Evolutionary conservation across 2,888 invertebrate genomes (phyloP).

Genomic region (Machimus atricapillus): DNA sequence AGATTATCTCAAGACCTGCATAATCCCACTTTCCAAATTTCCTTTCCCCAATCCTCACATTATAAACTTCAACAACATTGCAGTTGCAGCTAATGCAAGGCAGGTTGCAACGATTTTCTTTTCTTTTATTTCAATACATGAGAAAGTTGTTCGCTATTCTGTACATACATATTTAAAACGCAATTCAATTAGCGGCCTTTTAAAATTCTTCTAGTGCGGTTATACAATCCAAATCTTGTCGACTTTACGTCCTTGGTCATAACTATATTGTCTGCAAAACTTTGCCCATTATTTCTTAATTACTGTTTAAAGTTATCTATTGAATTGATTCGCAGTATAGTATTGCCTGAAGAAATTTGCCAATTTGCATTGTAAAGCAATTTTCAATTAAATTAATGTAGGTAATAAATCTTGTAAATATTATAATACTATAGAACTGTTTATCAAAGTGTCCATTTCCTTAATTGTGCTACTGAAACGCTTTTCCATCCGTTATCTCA

Average conservation of each 20-base stretch:
- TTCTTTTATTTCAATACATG: background rate
- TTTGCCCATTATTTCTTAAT: background rate
- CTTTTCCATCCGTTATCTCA: background rate
- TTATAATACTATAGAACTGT: too few relatives aligned
- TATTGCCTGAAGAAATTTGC: background rate
- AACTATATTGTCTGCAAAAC: background rate
- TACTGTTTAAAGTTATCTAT: background rate
- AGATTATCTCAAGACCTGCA: too few relatives aligned
- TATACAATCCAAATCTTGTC: background rate
- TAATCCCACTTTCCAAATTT: too few relatives aligned
- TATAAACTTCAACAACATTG: background rate
- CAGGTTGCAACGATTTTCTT: background rate
- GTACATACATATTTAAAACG: background rate
- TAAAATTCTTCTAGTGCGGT: background rate
- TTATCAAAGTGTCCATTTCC: too few relatives aligned
- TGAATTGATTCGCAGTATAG: background rate
- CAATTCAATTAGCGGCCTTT: background rate
- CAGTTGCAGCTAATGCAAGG: background rate
- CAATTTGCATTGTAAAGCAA: background rate
- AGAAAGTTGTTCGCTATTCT: background rate
- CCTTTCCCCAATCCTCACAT: too few relatives aligned
- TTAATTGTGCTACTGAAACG: too few relatives aligned
- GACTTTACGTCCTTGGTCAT: background rate
- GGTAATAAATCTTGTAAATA: too few relatives aligned
- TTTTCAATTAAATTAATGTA: background rate